Evolutionary conservation across 2,888 invertebrate species (phyloP).

Genomic region (Tipula confusa): DNA sequence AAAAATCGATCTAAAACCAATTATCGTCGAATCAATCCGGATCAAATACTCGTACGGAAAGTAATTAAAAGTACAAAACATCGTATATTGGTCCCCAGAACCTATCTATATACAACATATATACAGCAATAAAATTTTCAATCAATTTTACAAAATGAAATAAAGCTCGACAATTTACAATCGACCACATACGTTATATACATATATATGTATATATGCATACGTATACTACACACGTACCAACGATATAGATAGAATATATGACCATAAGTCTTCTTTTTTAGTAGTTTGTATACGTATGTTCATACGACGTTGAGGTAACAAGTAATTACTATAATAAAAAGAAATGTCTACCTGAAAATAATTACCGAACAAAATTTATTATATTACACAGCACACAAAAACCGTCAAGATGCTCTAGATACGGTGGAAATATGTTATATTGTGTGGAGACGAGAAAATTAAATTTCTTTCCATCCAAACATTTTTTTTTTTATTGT

Average conservation of each 20-base stretch:
- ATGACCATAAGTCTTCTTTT: not conserved
- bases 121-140: not conserved
- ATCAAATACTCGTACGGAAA: not conserved
- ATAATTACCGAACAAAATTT: not conserved
- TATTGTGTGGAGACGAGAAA: not conserved
- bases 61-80: not conserved
- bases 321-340: conserved; percentile 7
- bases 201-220: not conserved
- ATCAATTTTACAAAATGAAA: not conserved
- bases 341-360: not conserved
- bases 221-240: too few species aligned
- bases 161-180: not conserved
- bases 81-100: not conserved
- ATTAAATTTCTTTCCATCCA: not conserved
- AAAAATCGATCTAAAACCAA: not conserved
- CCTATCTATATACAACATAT: not conserved
- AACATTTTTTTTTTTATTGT: not conserved
- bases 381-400: not conserved
- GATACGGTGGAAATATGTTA: not conserved
- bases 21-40: not conserved
- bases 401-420: not conserved
- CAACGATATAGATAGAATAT: not conserved
- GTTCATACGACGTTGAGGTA: not conserved
- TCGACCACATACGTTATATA: not conserved
- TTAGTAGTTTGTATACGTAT: not conserved